These are phyloP conservation scores for Phaedon cochleariae DNA, from an alignment of 2,888 invertebrate genomes.

Conservation along the genomic window DNA sequence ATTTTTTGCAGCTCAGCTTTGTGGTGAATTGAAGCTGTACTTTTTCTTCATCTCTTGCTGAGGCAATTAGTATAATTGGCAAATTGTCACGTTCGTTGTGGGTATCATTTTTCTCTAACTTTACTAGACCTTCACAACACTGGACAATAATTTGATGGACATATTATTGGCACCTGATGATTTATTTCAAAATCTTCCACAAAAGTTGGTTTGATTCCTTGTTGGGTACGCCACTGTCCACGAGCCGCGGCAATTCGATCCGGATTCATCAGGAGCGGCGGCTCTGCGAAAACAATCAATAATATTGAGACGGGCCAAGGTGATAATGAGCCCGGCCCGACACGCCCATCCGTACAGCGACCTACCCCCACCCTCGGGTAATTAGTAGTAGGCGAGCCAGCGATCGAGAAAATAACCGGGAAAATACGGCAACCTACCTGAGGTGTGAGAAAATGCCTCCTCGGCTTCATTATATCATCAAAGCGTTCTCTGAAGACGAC, in stretches of 20 bases:
- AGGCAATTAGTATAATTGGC: no score
- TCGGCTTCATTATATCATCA: conserved; percentile 64
- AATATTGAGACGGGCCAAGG: conserved; percentile 63
- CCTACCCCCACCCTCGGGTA: conserved; percentile 13
- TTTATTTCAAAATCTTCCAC: no score
- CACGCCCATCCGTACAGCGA: conserved; percentile 50
- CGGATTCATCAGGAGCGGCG: conserved; percentile 51
- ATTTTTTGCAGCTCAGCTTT: no score
- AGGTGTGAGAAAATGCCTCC: conserved; percentile 62
- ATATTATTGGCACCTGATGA: no score
- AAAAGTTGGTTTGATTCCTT: no score
- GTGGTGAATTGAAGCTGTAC: no score
- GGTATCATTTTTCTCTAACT: no score
- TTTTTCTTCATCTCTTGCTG: no score
- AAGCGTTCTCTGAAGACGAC: conserved; percentile 62
- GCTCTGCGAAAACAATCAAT: conserved; percentile 65
- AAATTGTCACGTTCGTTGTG: no score
- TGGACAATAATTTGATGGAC: no score
- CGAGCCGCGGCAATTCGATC: neutral
- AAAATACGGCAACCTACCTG: conserved; percentile 59
- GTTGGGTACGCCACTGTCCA: neutral
- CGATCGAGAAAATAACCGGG: conserved; percentile 60
- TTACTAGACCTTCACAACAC: no score
- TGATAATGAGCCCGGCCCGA: conserved; percentile 47
- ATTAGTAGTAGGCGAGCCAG: conserved; percentile 32